Base-by-base conservation (phyloP, 2,888 invertebrate genomes). In the Sminthurides aquaticus region DNA sequence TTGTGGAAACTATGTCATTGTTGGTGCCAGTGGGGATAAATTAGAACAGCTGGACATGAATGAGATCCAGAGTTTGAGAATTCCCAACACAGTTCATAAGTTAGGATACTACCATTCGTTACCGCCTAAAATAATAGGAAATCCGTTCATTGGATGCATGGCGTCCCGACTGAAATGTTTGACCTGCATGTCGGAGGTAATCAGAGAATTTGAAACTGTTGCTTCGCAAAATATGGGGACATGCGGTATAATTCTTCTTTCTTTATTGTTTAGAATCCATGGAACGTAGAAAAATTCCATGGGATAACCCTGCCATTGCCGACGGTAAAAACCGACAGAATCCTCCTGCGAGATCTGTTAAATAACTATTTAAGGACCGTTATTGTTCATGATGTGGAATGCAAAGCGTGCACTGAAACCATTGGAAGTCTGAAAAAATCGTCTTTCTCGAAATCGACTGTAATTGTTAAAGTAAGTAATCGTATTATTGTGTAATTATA, bases 311-410 rank as follows among this genome's bases (percentile, higher is more conserved):
- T 64, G 5, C 64, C 54, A 3, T 55, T 64, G 34, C 64, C 64
- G 3, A 1, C 34, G 8, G n/a, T 28, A 8, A 52, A 25, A 2
- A 34, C 48, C 43, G 48, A 64, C 52, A 20, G 54, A 43, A 18
- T 64, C 8, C 34, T 59, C 24, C 34, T 64, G 18, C 22, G 52
- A 24, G 64, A 64, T 52, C 48, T 64, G n/a, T 43, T 64, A 22
- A 54, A 60, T 59, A 64, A 55, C 49, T 64, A 64, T 34, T 27
- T 64, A 27, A 64, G 48, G 29, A 64, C 59, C 22, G 59, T 60
- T 18, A 64, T 64, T 34, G 64, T 64, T 34, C 64, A 64, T 60
- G 64, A 64, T 28, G 64, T 64, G 1, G 64, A 64, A 55, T 64
- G 64, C 34, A n/a, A 49, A 8, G 24, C 24, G 5, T 64, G 64